Conservation (phyloP, 2,797 vertebrate genomes). For the Siniperca undulata region DNA sequence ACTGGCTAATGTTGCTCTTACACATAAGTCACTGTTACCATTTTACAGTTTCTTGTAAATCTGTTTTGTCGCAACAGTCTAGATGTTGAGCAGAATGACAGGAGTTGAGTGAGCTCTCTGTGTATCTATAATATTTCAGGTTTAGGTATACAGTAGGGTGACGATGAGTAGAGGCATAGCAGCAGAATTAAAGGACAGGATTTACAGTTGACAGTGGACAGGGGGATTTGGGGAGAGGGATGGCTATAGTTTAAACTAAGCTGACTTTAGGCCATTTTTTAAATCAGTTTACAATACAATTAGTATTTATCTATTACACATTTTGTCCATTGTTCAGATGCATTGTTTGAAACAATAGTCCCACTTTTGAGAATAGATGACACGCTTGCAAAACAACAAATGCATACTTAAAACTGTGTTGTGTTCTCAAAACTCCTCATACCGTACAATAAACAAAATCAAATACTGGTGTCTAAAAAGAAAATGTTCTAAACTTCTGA, state of each 20-base stretch:
- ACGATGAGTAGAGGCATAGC: conserved; percentile 73
- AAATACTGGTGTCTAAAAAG: background rate
- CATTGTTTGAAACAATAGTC: background rate
- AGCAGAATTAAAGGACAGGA: conserved; percentile 68
- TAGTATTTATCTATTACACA: background rate
- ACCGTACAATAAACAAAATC: background rate
- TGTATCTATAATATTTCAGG: conserved; percentile 8
- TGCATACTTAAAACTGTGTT: background rate
- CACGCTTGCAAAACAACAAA: background rate
- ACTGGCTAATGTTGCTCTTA: background rate
- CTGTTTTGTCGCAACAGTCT: background rate
- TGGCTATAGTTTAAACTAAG: conserved; percentile 43
- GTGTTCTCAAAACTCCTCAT: background rate
- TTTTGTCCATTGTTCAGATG: conserved; percentile 39
- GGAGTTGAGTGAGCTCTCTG: background rate
- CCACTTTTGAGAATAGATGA: background rate
- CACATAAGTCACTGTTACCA: background rate
- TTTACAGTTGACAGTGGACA: conserved; percentile 71
- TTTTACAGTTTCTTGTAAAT: background rate
- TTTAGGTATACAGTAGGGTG: conserved; percentile 14
- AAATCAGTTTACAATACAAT: background rate
- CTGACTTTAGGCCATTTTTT: conserved; percentile 15
- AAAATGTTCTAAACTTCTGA: background rate
- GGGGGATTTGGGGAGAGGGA: conserved; percentile 65
- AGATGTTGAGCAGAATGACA: background rate